phyloP scores from a whole-genome alignment of 2,888 invertebrate genomes.

The Oscheius sp. region DNA sequence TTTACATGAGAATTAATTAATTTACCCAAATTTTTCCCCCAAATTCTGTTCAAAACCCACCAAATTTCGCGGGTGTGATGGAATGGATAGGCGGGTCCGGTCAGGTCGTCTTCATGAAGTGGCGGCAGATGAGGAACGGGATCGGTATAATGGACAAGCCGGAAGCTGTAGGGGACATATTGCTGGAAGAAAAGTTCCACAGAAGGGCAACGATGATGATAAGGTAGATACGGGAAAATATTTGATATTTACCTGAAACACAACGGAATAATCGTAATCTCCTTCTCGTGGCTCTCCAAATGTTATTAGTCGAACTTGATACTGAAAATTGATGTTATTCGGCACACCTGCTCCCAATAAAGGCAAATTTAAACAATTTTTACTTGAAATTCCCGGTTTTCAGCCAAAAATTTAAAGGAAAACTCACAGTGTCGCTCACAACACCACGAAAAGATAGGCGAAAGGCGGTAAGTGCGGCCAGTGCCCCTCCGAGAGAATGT shows the following conservation, averaged over 20 bases:
- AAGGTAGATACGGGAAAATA: background rate
- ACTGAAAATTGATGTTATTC: slow-evolving; percentile 20
- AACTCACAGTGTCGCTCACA: slow-evolving; percentile 17
- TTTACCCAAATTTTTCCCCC: background rate
- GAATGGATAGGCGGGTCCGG: slow-evolving; percentile 47
- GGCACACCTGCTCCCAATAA: no score
- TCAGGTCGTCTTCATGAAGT: slow-evolving; percentile 42
- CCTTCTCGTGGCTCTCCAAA: slow-evolving; percentile 57
- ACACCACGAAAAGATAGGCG: slow-evolving; percentile 41
- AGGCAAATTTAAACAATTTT: no score
- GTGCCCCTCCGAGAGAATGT: slow-evolving; percentile 55
- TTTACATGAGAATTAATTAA: no score
- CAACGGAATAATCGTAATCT: slow-evolving; percentile 43
- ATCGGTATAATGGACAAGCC: slow-evolving; percentile 52
- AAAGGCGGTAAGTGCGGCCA: slow-evolving; percentile 54
- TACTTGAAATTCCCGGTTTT: no score
- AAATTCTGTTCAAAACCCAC: slow-evolving; percentile 26
- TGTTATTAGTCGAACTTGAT: slow-evolving; percentile 48
- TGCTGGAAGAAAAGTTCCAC: slow-evolving; percentile 36
- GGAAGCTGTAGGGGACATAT: slow-evolving; percentile 50
- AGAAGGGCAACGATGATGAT: no score
- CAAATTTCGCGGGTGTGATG: slow-evolving; percentile 56
- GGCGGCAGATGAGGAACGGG: slow-evolving; percentile 58
- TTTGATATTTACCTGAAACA: slow-evolving; percentile 40
- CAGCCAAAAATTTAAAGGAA: background rate